These are phyloP conservation scores for Drosophila greeni DNA, from an alignment of 2,888 invertebrate genomes.

Conservation along the genomic window DNA sequence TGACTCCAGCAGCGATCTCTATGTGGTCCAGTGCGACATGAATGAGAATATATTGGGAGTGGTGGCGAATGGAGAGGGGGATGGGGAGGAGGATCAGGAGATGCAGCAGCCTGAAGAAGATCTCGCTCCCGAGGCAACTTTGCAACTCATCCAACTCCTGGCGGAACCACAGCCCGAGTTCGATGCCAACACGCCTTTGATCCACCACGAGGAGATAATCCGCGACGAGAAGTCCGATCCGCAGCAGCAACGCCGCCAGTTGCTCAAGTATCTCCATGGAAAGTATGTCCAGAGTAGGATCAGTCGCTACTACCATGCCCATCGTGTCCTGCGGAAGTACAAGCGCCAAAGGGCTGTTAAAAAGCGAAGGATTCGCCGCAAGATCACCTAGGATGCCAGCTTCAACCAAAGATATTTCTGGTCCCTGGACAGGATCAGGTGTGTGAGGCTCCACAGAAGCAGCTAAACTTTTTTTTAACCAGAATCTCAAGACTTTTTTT, in stretches of 20 bases:
- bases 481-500: slow-evolving; percentile 70
- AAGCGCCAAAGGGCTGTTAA: slow-evolving; percentile 51
- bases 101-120: slow-evolving; percentile 7
- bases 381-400: slow-evolving; percentile 28
- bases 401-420: slow-evolving; percentile 47
- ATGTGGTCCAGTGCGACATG: slow-evolving; percentile 78
- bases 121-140: slow-evolving; percentile 8
- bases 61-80: slow-evolving; percentile 43
- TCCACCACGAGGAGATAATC: slow-evolving; percentile 56
- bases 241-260: slow-evolving; percentile 63
- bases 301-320: slow-evolving; percentile 75
- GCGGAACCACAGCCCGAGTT: slow-evolving; percentile 47
- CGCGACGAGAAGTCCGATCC: slow-evolving; percentile 74
- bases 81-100: slow-evolving; percentile 16
- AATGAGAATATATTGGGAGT: slow-evolving; percentile 76
- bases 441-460: slow-evolving; percentile 24
- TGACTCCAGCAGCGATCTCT: slow-evolving; percentile 77
- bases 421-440: slow-evolving; percentile 24
- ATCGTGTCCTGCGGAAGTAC: slow-evolving; percentile 77
- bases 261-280: slow-evolving; percentile 77
- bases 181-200: slow-evolving; percentile 60
- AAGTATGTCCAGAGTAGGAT: slow-evolving; percentile 77
- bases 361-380: slow-evolving; percentile 1
- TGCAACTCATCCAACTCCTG: slow-evolving; percentile 68
- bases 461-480: slow-evolving; percentile 54